Percentiles rank a stretch among this genome's conserved stretches.
phyloP scores from a whole-genome alignment of 2,797 vertebrate genomes.

The Spinus olivaceus region DNA sequence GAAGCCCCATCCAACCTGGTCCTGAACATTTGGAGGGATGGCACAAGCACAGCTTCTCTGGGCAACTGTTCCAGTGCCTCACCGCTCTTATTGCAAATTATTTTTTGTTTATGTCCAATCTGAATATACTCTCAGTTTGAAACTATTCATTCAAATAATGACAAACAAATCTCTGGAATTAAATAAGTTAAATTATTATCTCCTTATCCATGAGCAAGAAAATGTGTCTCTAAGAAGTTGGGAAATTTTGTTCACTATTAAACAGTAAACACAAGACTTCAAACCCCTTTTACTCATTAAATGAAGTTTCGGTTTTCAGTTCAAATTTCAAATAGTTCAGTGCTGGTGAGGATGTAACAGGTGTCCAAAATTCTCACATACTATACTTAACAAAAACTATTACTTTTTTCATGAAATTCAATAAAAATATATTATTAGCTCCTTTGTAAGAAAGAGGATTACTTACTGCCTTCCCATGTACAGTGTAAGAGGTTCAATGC shows the following conservation, averaged over 20 bases:
- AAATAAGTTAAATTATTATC: not conserved
- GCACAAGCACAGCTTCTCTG: not conserved
- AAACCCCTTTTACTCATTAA: not conserved
- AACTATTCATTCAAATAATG: not conserved
- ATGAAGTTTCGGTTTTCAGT: not conserved
- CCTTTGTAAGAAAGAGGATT: slow-evolving; percentile 67
- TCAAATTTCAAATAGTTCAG: not conserved
- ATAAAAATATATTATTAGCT: not conserved
- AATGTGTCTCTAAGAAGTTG: not conserved
- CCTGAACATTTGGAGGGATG: not conserved
- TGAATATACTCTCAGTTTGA: not conserved
- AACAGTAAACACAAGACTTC: not conserved
- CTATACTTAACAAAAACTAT: not conserved
- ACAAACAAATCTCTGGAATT: not conserved
- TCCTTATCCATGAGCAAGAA: not conserved
- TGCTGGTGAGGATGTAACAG: not conserved
- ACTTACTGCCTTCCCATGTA: slow-evolving; percentile 99
- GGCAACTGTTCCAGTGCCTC: not conserved
- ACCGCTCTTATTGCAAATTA: not conserved
- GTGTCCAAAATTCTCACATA: not conserved
- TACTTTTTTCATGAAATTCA: not conserved
- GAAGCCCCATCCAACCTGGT: not conserved
- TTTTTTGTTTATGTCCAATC: not conserved
- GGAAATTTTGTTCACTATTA: not conserved
- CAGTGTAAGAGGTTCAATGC: slow-evolving; percentile 97